Evolutionary conservation across 2,113 vertebrate genomes (phyloP), one percentile per base, ranked within the genome.

Genomic region (Mystacornis crossleyi): DNA sequence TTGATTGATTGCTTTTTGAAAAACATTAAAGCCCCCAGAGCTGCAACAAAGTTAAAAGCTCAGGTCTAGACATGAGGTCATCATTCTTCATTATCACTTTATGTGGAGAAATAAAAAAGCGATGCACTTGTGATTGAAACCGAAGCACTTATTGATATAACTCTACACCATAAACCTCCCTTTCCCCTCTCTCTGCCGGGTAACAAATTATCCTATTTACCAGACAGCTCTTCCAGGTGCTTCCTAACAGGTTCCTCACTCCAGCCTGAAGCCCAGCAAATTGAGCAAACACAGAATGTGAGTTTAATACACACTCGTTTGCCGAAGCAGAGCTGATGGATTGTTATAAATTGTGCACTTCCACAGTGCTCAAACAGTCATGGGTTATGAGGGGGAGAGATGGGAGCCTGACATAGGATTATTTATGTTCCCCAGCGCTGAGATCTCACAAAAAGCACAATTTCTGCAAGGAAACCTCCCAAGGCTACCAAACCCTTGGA

Each of bases 21-120:
- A 96, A 66, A 93, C 84, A 95, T 95, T 94, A 94, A 90, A 97
- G 78, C 45, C 74, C 69, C 81, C 62, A 94, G 95, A 96, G 86
- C 81, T 94, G 89, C 94, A 96, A 74, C 74, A 96, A 91, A 92
- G 64, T 96, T 98, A 97, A 98, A 97, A 98, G 94, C 90, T 94
- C 92, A 89, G 91, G 93, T 97, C 94, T 97, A 98, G 97, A 97
- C 97, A 94, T 97, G 96, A 97, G 94, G 92, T 97, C 96, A 97
- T 97, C 90, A 96, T 90, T 97, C 91, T 98, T 96, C 93, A 96
- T 97, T 98, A 97, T 93, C 79, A 95, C 82, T 60, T 97, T 93
- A 90, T 80, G 83, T 83, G 81, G 72, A 91, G 89, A 73, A 94
- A 94, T 95, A 92, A 86, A 95, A 92, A 84, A 93, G 69, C 25